Conservation (phyloP, 2,113 vertebrate species). For the Amia ocellicauda region DNA sequence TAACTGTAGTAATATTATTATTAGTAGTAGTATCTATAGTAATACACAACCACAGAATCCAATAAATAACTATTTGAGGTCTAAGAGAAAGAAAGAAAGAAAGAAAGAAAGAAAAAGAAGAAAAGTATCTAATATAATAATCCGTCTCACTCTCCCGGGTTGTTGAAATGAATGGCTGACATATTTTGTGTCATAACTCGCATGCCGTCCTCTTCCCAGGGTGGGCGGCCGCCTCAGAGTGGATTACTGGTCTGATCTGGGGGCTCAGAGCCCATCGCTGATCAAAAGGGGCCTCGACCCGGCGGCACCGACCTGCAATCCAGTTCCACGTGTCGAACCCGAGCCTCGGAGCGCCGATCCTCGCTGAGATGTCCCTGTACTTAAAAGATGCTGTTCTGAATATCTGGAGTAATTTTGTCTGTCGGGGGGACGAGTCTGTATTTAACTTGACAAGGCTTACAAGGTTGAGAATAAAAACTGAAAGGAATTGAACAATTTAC, state of each 20-base stretch:
- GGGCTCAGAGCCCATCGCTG: not conserved
- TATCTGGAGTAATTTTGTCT: too few relatives aligned
- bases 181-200: not conserved
- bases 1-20: not conserved
- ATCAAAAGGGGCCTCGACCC: conserved; percentile 4
- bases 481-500: too few relatives aligned
- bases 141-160: not conserved
- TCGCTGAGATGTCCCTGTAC: conserved; percentile 12
- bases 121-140: too few relatives aligned
- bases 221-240: not conserved
- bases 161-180: not conserved
- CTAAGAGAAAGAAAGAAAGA: too few relatives aligned
- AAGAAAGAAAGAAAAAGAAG: conserved; percentile 26
- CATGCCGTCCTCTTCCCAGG: not conserved
- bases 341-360: conserved; percentile 21
- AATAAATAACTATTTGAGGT: too few relatives aligned
- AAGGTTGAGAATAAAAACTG: too few relatives aligned
- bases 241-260: not conserved
- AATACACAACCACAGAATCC: too few relatives aligned
- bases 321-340: conserved; percentile 35
- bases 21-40: too few relatives aligned
- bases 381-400: too few relatives aligned
- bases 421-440: too few relatives aligned
- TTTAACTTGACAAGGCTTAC: too few relatives aligned
- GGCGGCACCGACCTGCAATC: conserved; percentile 39